Evolutionary conservation across 2,797 vertebrate species (phyloP), one percentile per base, ranked within the genome.

Genomic region (Leptatherina wallacei): DNA sequence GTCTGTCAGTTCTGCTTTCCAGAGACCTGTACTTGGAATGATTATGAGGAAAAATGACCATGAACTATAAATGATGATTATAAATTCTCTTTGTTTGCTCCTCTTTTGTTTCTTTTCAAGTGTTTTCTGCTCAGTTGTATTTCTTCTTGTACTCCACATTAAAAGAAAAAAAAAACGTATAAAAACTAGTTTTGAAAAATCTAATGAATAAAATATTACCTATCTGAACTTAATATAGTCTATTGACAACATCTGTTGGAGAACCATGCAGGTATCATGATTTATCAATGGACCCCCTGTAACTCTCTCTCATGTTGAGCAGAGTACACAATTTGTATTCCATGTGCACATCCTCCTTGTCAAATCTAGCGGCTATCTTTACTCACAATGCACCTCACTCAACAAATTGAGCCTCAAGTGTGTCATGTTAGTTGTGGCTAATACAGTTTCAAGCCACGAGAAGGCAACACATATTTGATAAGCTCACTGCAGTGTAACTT

Each of bases 1-100:
- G 90, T 94, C 91, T 88, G 83, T 93, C 91, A 91, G 87, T 93
- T 95, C 95, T 95, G 93, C 94, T 94, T 95, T 94, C 90, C 87
- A 91, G 88, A 95, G 93, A 95, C 92, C 88, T 94, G 92, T 91
- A 92, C 87, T 87, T 92, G 88, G 92, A 90, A 88, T 89, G 87
- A 91, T 85, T 90, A 82, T 91, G 89, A 93, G 93, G 83, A 87
- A 92, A 92, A 88, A 89, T 88, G 84, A 92, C 85, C 84, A 84
- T 90, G 81, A 94, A 78, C 90, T 93, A 92, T 92, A 94, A 93
- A 92, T 91, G 85, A 91, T 83, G 81, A 91, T 91, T 91, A 91
- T 87, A 88, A 90, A 92, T 92, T 90, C 74, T 85, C 84, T 87
- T 86, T 83, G 84, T 93, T 92, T 70, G 70, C 78, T 92, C 69